Evolutionary conservation across 2,888 invertebrate species (phyloP).

Genomic region (Malthinus seriepunctatus): DNA sequence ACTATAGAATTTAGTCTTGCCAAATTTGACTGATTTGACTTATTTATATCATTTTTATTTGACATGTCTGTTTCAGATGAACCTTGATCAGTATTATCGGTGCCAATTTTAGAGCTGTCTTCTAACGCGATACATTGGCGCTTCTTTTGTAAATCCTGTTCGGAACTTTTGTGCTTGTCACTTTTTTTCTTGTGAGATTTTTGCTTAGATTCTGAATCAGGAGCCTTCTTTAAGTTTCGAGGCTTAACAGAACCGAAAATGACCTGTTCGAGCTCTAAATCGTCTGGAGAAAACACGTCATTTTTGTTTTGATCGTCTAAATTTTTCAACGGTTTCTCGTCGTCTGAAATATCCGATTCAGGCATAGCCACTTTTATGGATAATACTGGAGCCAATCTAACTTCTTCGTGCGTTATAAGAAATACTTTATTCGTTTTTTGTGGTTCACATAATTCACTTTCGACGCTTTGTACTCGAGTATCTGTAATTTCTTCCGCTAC

Average conservation of each 20-base stretch:
- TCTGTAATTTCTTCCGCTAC: not conserved
- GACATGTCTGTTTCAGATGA: slow-evolving; percentile 13
- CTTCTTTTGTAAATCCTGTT: slow-evolving; percentile 33
- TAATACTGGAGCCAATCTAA: slow-evolving; percentile 67
- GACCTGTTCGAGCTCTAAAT: slow-evolving; percentile 57
- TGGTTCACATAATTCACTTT: slow-evolving; percentile 12
- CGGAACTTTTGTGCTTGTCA: slow-evolving; percentile 7
- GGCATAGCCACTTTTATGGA: slow-evolving; percentile 65
- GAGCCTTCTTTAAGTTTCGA: slow-evolving; percentile 47
- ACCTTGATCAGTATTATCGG: slow-evolving; percentile 27
- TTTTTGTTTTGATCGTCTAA: slow-evolving; percentile 5
- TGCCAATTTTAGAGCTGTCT: slow-evolving; percentile 31
- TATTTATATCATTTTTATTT: slow-evolving; percentile 9
- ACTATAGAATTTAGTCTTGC: slow-evolving; percentile 48
- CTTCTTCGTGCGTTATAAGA: slow-evolving; percentile 74
- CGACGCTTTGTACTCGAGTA: not conserved
- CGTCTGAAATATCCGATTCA: slow-evolving; percentile 5
- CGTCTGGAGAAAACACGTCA: slow-evolving; percentile 8
- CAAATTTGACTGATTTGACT: slow-evolving; percentile 38
- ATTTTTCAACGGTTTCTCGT: slow-evolving; percentile 20
- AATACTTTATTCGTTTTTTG: slow-evolving; percentile 58
- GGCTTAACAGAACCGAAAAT: slow-evolving; percentile 68
- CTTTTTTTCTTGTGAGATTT: not conserved
- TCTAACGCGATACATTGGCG: slow-evolving; percentile 42
- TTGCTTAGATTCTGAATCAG: slow-evolving; percentile 1